Evolutionary conservation across 2,888 invertebrate species (phyloP), one percentile per base, ranked within the genome.

Genomic region (Drosophila prostipennis): DNA sequence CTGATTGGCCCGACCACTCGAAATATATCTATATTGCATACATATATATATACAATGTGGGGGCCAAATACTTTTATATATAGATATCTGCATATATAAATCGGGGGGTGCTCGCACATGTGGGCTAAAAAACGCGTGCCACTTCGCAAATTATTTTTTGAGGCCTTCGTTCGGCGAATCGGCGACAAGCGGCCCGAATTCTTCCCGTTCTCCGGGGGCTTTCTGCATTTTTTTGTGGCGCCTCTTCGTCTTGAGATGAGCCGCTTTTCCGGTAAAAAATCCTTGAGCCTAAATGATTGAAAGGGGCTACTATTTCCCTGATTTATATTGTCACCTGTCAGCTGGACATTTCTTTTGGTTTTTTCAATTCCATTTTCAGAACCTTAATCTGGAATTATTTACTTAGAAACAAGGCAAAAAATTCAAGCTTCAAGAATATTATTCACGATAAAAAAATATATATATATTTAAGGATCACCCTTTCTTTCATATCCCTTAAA

Each of bases 1-100:
- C 82, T 77, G 80, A 83, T 83, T 83, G 82, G 82, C 74, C 79
- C 75, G 54, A 51, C 43, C 48, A 64, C 64, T 78, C 39, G 51
- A 80, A 63, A 69, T 49, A 72, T 72, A 72, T 72, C 59, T 72
- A 68, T 72, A 40, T 46, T 72, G 52, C 67, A 61, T 72, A n/a
- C n/a, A 40, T 48, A 52, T 55, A 57, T 63, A 40, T 53, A 65
- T 48, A 58, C 14, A 6, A 26, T 11, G 46, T 39, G 55, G 55
- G 48, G 19, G 29, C 55, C 40, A 61, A 67, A 73, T 70, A 59
- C 63, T 63, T 63, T 63, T 59, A 61, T 63, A 42, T 56, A 43
- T 56, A 39, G 46, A 46, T 61, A 55, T 60, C 34, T 55, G 37
- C 54, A 23, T 53, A 19, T 60, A 42, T 70, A 45, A 56, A 43